Evolutionary conservation across 2,888 invertebrate species (phyloP), one percentile per base, ranked within the genome.

Genomic region (Calephelis perditalis): DNA sequence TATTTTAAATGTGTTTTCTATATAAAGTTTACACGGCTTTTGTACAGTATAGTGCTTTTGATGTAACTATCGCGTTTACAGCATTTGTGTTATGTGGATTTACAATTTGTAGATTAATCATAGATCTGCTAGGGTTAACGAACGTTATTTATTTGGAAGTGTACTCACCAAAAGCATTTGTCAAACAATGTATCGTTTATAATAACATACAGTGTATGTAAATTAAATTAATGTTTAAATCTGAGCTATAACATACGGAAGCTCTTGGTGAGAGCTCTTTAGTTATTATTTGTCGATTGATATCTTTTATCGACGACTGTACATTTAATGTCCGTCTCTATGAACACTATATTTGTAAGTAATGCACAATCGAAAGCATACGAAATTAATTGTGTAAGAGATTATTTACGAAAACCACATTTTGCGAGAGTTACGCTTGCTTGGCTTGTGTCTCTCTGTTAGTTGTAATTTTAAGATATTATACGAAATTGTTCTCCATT

Each of bases 401-500:
- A 60, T 57, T 60, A 54, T 59, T 57, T 56, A 61, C 60, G 58
- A 60, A 49, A 63, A 63, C 61, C 56, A 56, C 55, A 54, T 57
- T 59, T 60, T 60, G 61, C 61, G 66, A 65, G 67, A 63, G 67
- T 61, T 62, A 61, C 61, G 66, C 64, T 62, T 62, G 66, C 66
- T 65, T 77, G 72, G 78, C 82, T 81, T 77, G 78, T 77, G 76
- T 77, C 74, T 81, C 77, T 80, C 73, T 83, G 73, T 83, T 83
- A 80, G 82, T 82, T 84, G 84, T 86, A 84, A 82, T 74, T 74
- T 69, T 79, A 81, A 79, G 75, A 77, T 80, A 86, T 84, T 87
- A 86, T 85, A 86, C 78, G 82, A 82, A 80, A 80, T 76, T 74
- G 78, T 84, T 86, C 85, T 82, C 81, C 76, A 85, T 73, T 77